Conservation (phyloP, 2,113 vertebrate species). For the Chionomys nivalis region DNA sequence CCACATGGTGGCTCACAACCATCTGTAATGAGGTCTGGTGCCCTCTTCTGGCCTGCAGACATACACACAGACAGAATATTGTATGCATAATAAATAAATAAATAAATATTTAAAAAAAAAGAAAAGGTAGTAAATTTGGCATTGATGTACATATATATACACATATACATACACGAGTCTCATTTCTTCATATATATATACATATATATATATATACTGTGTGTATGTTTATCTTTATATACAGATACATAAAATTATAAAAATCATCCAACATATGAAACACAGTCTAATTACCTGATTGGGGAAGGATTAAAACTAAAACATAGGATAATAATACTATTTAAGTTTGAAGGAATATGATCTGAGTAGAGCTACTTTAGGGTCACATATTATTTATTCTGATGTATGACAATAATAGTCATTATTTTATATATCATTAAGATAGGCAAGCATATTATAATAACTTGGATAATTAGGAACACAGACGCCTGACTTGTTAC, state of each 20-base stretch:
- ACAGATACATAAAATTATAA: not conserved
- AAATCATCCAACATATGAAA: not conserved
- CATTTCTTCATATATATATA: too few relatives aligned
- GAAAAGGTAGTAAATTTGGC: not conserved
- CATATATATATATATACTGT: rapidly evolving
- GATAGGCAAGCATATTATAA: not conserved
- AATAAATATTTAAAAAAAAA: too few relatives aligned
- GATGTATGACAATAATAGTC: not conserved
- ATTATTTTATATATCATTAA: not conserved
- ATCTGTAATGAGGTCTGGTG: too few relatives aligned
- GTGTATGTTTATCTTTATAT: too few relatives aligned
- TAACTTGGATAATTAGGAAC: not conserved
- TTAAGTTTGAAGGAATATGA: not conserved
- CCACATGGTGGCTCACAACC: too few relatives aligned
- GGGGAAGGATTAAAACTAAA: not conserved
- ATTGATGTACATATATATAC: not conserved
- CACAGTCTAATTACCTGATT: not conserved
- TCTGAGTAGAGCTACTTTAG: not conserved
- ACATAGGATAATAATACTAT: not conserved
- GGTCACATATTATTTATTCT: not conserved
- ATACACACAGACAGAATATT: too few relatives aligned
- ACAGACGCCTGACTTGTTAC: not conserved
- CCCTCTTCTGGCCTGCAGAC: too few relatives aligned
- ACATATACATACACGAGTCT: not conserved
- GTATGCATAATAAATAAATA: too few relatives aligned